Evolutionary conservation across 1,140 invertebrate genomes (phyloP), one percentile per base, ranked within the genome.

Genomic region (Ostrea edulis): DNA sequence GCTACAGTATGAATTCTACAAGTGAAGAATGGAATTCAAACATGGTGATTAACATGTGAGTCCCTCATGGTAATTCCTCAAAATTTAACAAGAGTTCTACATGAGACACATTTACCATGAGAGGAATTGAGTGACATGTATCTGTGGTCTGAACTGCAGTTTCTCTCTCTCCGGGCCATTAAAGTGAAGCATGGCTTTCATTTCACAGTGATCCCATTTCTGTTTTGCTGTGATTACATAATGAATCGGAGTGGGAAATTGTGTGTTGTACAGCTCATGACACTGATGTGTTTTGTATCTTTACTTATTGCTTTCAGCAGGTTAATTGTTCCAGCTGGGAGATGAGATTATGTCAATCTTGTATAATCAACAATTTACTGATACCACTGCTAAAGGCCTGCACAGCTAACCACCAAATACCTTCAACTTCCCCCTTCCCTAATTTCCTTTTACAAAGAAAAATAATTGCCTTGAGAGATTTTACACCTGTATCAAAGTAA

Each of bases 261-360:
- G 14, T 29, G 68, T 77, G 68, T 77, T 77, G 25, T 77, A 77
- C 68, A 77, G 29, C 25, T 9, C 68, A 22, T 77, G 68, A 77
- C 68, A 77, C 68, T 77, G 68, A 77, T 77, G 68, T 77, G 68
- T 77, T 77, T 77, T 77, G 68, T 77, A 29, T 77, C 68, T 77
- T 77, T 77, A 29, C 68, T 77, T 77, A 77, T 77, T 77, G 68
- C 68, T 77, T 77, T 77, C 68, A 77, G 68, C 68, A 77, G 68
- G 68, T 77, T 77, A 77, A 77, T 77, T 77, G 68, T 77, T 77
- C 68, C 68, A 77, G 68, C 68, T 77, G 68, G 68, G 68, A 77
- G 68, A 77, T 77, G 68, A 14, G 68, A 77, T 77, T 77, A 77
- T 77, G 68, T 77, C 68, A 77, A 77, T 77, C 68, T 77, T 77